Evolutionary conservation across 2,797 vertebrate species (phyloP).

Genomic region (Myotis daubentonii): DNA sequence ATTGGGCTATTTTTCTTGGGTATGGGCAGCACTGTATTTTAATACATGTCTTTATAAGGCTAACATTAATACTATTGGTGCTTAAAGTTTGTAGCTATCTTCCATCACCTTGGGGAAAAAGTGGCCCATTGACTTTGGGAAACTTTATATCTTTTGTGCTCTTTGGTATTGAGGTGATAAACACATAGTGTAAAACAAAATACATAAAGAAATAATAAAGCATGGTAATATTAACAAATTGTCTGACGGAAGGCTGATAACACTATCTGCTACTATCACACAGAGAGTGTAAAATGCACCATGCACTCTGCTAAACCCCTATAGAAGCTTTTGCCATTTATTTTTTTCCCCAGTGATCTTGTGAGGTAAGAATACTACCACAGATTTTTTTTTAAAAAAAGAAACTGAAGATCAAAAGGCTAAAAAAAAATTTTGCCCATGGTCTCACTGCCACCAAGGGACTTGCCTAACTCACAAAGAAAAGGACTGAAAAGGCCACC

Average conservation of each 20-base stretch:
- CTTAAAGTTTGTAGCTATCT: background rate
- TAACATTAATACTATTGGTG: background rate
- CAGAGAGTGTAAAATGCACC: background rate
- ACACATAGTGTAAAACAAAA: background rate
- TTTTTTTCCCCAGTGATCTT: background rate
- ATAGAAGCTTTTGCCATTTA: background rate
- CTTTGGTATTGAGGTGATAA: background rate
- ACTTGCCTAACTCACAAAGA: background rate
- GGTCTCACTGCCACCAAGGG: background rate
- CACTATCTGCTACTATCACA: background rate
- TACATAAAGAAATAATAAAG: background rate
- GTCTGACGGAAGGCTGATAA: background rate
- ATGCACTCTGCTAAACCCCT: background rate
- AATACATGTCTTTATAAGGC: background rate
- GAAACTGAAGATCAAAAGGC: slow-evolving; percentile 4
- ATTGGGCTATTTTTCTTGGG: background rate
- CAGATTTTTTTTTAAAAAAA: background rate
- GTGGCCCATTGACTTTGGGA: background rate
- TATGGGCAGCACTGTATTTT: background rate
- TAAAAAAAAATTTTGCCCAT: background rate
- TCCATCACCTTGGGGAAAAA: background rate
- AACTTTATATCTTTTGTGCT: background rate
- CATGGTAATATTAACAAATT: background rate
- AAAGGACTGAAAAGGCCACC: background rate
- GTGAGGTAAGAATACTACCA: background rate